phyloP scores from a whole-genome alignment of 2,113 vertebrate species.

The Pavo muticus region DNA sequence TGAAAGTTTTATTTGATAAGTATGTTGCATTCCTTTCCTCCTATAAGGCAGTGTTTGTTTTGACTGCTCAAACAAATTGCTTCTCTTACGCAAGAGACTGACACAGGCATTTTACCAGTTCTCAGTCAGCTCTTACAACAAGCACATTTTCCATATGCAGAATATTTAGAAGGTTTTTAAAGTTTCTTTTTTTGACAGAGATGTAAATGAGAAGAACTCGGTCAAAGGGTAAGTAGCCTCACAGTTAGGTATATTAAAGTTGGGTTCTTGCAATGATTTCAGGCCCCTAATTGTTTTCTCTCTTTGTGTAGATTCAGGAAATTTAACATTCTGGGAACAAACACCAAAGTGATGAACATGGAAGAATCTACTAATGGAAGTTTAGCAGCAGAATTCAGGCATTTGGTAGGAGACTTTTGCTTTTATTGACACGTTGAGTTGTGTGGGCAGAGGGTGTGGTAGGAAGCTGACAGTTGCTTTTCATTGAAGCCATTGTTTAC shows the following conservation, averaged over 20 bases:
- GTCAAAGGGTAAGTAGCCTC: slow-evolving; percentile 87
- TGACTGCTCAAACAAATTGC: not conserved
- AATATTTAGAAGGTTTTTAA: not conserved
- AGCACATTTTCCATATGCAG: not conserved
- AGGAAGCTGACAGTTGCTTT: not conserved
- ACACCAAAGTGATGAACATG: slow-evolving; percentile 99
- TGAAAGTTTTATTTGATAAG: slow-evolving; percentile 96
- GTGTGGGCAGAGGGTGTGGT: not conserved
- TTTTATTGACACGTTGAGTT: not conserved
- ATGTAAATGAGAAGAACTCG: slow-evolving; percentile 89
- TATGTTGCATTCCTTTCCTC: slow-evolving; percentile 72
- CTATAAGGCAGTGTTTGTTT: not conserved
- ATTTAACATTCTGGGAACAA: slow-evolving; percentile 97
- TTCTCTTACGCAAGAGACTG: not conserved
- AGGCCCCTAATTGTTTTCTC: not conserved
- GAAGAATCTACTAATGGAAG: slow-evolving; percentile 97
- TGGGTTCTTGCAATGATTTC: not conserved
- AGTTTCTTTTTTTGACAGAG: slow-evolving; percentile 76
- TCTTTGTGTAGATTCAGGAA: slow-evolving; percentile 86
- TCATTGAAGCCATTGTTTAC: not conserved
- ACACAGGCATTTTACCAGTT: not conserved
- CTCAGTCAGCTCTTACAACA: not conserved
- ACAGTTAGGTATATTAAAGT: not conserved
- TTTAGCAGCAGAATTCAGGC: slow-evolving; percentile 95
- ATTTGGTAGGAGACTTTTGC: slow-evolving; percentile 84